Percentiles rank a stretch among this genome's conserved stretches.
phyloP scores from a whole-genome alignment of 2,797 vertebrate genomes.

The Taenioides sp. region DNA sequence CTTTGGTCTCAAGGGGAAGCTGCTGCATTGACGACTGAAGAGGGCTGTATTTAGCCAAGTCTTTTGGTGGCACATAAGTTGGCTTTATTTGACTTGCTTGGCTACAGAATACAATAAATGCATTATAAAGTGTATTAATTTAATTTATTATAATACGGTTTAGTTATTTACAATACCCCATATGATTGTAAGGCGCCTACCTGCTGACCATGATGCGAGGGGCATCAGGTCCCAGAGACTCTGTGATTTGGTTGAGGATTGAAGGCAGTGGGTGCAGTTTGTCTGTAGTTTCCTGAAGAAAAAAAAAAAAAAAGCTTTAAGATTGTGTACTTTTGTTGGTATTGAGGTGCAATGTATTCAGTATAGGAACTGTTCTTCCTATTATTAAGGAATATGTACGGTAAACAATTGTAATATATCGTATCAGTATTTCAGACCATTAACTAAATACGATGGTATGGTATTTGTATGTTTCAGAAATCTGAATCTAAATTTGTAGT shows the following conservation, averaged over 20 bases:
- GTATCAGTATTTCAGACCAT: background rate
- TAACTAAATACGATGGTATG: background rate
- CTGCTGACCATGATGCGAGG: constrained; percentile 68
- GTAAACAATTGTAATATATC: background rate
- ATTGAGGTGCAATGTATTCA: background rate
- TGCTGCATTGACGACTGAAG: constrained; percentile 78
- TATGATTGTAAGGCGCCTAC: constrained; percentile 35
- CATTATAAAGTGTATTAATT: background rate
- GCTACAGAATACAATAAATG: constrained; percentile 48
- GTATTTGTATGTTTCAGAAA: background rate
- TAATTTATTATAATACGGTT: background rate
- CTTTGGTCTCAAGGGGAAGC: constrained; percentile 64
- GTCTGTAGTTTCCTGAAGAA: constrained; percentile 76
- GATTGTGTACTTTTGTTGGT: background rate
- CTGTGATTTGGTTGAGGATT: constrained; percentile 87
- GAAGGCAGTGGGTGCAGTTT: constrained; percentile 87
- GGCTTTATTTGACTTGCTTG: constrained; percentile 73
- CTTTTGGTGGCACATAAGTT: constrained; percentile 80
- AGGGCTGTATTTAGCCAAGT: constrained; percentile 84
- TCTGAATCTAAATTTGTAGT: background rate
- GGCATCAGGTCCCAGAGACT: constrained; percentile 69
- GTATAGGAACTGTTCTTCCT: background rate
- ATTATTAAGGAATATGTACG: background rate
- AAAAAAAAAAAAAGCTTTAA: constrained; percentile 25
- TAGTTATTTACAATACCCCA: background rate